Percentiles rank a stretch among this genome's conserved stretches.
Conservation (phyloP, 2,888 invertebrate genomes). For the Macaria notata region DNA sequence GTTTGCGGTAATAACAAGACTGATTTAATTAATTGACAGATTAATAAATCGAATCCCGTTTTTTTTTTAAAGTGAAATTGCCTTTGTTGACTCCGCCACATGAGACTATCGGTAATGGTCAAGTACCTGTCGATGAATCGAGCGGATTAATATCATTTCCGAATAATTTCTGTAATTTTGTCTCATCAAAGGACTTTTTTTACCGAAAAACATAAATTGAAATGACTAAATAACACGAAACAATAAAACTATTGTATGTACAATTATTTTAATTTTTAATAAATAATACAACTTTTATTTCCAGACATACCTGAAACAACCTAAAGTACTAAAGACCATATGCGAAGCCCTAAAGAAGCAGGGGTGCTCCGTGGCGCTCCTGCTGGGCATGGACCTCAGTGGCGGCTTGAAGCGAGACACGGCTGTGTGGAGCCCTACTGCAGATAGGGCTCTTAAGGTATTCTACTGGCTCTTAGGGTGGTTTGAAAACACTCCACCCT, state of each 20-base stretch:
- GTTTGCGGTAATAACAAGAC: no score
- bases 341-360: conserved; percentile 67
- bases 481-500: no score
- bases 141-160: conserved; percentile 47
- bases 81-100: no score
- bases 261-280: no score
- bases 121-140: conserved; percentile 25
- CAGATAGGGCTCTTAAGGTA: conserved; percentile 43
- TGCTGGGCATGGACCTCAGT: conserved; percentile 84
- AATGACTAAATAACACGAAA: no score
- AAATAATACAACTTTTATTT: neutral
- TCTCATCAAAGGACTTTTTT: conserved; percentile 7
- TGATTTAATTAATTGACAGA: no score
- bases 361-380: conserved; percentile 70
- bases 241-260: no score
- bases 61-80: no score
- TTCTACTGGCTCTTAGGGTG: neutral
- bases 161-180: conserved; percentile 44
- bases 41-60: no score
- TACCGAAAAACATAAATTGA: no score
- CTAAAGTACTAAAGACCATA: conserved; percentile 73
- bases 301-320: conserved; percentile 78
- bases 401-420: conserved; percentile 81
- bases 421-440: conserved; percentile 70
- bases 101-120: conserved; percentile 49